These are phyloP conservation scores for Alitta virens DNA, from an alignment of 2,888 invertebrate species.

Conservation along the genomic window DNA sequence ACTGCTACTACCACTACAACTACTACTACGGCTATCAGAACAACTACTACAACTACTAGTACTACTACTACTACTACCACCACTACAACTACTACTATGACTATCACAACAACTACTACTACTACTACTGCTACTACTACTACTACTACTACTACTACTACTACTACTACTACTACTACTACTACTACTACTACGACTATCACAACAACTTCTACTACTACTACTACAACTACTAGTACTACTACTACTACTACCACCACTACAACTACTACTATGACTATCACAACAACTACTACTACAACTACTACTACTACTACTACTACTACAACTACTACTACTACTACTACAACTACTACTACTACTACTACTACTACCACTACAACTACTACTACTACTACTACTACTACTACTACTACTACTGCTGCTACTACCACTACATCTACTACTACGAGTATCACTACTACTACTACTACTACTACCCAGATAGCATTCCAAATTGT, in stretches of 20 bases:
- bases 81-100: too few relatives aligned
- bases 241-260: background rate
- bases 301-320: background rate
- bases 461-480: too few relatives aligned
- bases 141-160: background rate
- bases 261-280: too few relatives aligned
- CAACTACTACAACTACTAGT: background rate
- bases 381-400: conserved; percentile 18
- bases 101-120: too few relatives aligned
- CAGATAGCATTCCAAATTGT: too few relatives aligned
- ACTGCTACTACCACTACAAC: background rate
- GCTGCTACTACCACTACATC: background rate
- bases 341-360: conserved; percentile 23
- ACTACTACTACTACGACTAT: too few relatives aligned
- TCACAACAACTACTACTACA: background rate
- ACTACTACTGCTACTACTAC: background rate
- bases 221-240: background rate
- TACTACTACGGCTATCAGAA: background rate
- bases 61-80: too few relatives aligned
- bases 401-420: conserved; percentile 18
- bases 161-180: too few relatives aligned
- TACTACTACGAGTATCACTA: background rate
- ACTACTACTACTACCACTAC: conserved; percentile 18
- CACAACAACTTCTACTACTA: background rate
- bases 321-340: conserved; percentile 23